phyloP scores from a whole-genome alignment of 2,888 invertebrate species.

The Alcis repandata region DNA sequence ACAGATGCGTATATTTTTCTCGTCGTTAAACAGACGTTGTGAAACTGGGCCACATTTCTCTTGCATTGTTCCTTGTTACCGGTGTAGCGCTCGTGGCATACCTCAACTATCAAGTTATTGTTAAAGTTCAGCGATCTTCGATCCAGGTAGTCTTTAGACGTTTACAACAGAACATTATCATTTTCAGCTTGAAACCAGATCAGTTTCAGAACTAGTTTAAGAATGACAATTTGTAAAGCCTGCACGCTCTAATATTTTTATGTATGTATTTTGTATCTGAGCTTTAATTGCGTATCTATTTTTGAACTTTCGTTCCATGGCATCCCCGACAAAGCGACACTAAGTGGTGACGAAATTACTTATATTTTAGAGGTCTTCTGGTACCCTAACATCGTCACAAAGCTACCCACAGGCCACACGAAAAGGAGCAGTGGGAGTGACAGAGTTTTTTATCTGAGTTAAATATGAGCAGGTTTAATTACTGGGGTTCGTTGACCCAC shows the following conservation, averaged over 20 bases:
- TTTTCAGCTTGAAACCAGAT: not conserved
- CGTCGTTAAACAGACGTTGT: constrained; percentile 23
- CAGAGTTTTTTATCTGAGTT: constrained; percentile 31
- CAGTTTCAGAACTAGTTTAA: too few species aligned
- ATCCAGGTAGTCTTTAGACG: not conserved
- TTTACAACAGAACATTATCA: not conserved
- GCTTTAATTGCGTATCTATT: too few species aligned
- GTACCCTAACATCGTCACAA: not conserved
- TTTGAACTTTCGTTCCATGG: too few species aligned
- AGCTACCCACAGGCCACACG: not conserved
- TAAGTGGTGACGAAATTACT: not conserved
- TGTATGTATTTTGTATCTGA: too few species aligned
- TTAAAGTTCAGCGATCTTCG: too few species aligned
- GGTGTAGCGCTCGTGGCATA: not conserved
- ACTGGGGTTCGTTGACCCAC: constrained; percentile 29
- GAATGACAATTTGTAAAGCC: too few species aligned
- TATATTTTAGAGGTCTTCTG: not conserved
- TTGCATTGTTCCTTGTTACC: constrained; percentile 8
- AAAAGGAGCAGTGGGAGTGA: constrained; percentile 13
- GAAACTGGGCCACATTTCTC: constrained; percentile 24
- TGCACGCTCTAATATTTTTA: too few species aligned
- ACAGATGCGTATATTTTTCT: constrained; percentile 32
- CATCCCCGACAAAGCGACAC: not conserved
- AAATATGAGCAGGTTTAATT: constrained; percentile 33
- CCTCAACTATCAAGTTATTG: not conserved